phyloP scores from a whole-genome alignment of 1,140 invertebrate species.

The Drosophila leontia region DNA sequence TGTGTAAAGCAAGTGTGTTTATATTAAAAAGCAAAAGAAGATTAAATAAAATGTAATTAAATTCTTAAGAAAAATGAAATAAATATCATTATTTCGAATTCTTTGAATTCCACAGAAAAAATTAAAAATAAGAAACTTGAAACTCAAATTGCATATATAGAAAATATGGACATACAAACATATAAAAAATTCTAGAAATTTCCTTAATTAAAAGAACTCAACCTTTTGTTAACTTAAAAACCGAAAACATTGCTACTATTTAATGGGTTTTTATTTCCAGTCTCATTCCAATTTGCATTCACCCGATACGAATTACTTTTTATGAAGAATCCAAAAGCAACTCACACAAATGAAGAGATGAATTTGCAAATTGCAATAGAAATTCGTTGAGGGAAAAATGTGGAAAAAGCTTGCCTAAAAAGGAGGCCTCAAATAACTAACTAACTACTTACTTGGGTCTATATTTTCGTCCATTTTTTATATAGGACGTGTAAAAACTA shows the following conservation, averaged over 20 bases:
- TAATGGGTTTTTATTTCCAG: slow-evolving; percentile 6
- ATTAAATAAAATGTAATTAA: no score
- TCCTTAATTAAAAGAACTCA: no score
- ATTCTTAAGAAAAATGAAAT: no score
- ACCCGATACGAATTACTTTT: slow-evolving; percentile 61
- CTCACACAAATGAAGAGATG: background rate
- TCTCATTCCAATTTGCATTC: slow-evolving; percentile 19
- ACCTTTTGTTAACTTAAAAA: background rate
- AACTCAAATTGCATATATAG: background rate
- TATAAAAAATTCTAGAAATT: background rate
- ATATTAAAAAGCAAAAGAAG: background rate
- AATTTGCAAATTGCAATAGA: background rate
- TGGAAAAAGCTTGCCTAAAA: no score
- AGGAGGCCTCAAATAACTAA: background rate
- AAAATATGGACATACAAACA: background rate
- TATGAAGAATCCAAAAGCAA: slow-evolving; percentile 10
- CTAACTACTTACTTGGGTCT: background rate
- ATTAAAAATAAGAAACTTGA: no score
- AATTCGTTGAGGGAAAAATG: background rate
- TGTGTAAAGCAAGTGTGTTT: no score
- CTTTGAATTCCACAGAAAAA: no score
- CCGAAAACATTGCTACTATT: slow-evolving; percentile 2
- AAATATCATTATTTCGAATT: no score
- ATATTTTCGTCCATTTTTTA: background rate
- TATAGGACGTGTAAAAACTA: background rate